Evolutionary conservation across 1,140 invertebrate genomes (phyloP).

Genomic region (Euwallacea similis): DNA sequence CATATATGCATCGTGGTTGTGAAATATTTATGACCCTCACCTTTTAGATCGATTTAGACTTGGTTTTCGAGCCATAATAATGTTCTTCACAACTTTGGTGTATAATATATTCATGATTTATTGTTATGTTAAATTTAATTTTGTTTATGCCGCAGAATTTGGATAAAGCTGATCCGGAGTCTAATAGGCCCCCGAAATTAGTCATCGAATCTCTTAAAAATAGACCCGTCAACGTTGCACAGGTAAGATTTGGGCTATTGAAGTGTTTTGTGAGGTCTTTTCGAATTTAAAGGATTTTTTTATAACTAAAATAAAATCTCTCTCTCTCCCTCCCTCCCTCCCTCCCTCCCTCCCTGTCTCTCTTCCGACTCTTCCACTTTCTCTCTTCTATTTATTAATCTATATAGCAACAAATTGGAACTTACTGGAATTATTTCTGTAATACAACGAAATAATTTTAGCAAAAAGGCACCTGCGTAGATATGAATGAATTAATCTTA

Average conservation of each 20-base stretch:
- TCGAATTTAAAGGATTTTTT: not conserved
- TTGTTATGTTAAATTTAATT: not conserved
- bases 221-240: constrained; percentile 45
- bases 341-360: not conserved
- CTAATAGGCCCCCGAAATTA: constrained; percentile 58
- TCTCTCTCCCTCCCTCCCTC: not conserved
- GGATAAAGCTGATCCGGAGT: constrained; percentile 57
- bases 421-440: too few species aligned
- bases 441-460: too few species aligned
- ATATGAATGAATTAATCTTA: too few species aligned
- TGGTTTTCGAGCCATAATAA: too few species aligned
- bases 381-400: too few species aligned
- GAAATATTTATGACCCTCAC: too few species aligned
- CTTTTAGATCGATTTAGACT: too few species aligned
- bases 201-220: constrained; percentile 53
- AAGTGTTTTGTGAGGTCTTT: not conserved
- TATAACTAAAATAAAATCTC: not conserved
- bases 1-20: too few species aligned
- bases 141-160: constrained; percentile 55
- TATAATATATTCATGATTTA: too few species aligned
- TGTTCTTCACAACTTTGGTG: too few species aligned
- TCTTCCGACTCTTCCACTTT: not conserved
- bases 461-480: too few species aligned
- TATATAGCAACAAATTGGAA: too few species aligned
- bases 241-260: constrained; percentile 45